Evolutionary conservation across 2,113 vertebrate genomes (phyloP), one percentile per base, ranked within the genome.

Genomic region (Gopherus flavomarginatus): DNA sequence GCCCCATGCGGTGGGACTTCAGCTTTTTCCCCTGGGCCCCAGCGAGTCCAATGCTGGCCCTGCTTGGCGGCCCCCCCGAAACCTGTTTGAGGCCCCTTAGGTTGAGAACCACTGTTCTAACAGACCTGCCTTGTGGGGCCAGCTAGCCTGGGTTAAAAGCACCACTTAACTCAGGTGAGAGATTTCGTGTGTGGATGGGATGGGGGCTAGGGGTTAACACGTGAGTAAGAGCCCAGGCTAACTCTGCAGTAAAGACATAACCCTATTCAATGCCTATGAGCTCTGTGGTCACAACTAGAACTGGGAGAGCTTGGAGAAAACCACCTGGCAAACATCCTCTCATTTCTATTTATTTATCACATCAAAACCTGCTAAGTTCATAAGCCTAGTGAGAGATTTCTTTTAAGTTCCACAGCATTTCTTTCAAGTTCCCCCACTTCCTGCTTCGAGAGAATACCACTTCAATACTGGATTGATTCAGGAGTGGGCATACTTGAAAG

Each of bases 331-430:
- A 89, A 87, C 56, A 85, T 26, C 81, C 82, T 49, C 47, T 83
- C 88, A 96, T 94, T 97, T 96, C 94, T 96, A 94, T 97, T 97
- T 96, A 97, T 97, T 96, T 97, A 95, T 97, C 38, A 90, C 80
- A 90, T 22, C 26, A 57, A 91, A 81, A 8, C 72, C 85, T 53
- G 21, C 65, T n/a, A 83, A 82, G 42, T 65, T 90, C 62, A 83
- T 52, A 5, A 26, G 62, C 3, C 47, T 82, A 13, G 52, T 44
- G 87, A 87, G 77, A 69, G 47, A 87, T 62, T 24, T 42, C 38
- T 75, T 75, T 75, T 21, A 75, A 42, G 69, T 75, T 75, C n/a
- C 69, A 12, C 21, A 42, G 42, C 22, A 42, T 42, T 42, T 14
- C 62, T 65, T 42, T 75, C 69, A 75, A 22, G 38, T 42, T 42